Evolutionary conservation across 2,113 vertebrate genomes (phyloP), one percentile per base, ranked within the genome.

Genomic region (Thryonomys swinderianus): DNA sequence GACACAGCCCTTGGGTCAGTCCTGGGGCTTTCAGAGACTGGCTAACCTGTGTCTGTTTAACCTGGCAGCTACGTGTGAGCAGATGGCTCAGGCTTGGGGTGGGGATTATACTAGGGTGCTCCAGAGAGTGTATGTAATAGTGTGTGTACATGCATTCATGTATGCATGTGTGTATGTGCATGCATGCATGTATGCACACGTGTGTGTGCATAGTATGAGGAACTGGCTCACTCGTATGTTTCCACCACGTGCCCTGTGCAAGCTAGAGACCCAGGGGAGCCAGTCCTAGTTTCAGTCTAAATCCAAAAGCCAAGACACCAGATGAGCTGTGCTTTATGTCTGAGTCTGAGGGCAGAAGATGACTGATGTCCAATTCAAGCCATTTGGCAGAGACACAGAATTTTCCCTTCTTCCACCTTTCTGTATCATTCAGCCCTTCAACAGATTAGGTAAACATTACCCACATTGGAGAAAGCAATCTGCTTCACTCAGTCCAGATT

Each of bases 61-160:
- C 83, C 90, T 97, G 74, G 66, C 84, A 95, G 83, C 81, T 96
- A 51, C 85, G 30, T 81, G 34, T 57, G 67, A 90, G 45, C 55
- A 51, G 62, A 94, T 7, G 27, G 69, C 13, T 62, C 4, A 20
- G 30, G 40, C 16, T 71, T 92, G 57, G 37, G 59, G 27, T 14
- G 6, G 9, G 7, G 45, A 40, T 4, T 61, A 7, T 18, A 32
- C 16, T 13, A 42, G n/a, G 51, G n/a, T 42, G 42, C 42, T 64
- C 45, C 9, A 64, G 85, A 55, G 61, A 89, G 53, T 3, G 61
- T 53, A 92, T n/a, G 34, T 32, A 71, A 18, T 53, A 40, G 42
- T 9, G 16, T 17, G n/a, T 57, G 48, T 34, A 20, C 4, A 9
- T 10, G 45, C 20, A 21, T 59, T 51, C 21, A 6, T 45, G 16